Conservation (phyloP, 2,113 vertebrate species). For the Clarias macrocephalus region DNA sequence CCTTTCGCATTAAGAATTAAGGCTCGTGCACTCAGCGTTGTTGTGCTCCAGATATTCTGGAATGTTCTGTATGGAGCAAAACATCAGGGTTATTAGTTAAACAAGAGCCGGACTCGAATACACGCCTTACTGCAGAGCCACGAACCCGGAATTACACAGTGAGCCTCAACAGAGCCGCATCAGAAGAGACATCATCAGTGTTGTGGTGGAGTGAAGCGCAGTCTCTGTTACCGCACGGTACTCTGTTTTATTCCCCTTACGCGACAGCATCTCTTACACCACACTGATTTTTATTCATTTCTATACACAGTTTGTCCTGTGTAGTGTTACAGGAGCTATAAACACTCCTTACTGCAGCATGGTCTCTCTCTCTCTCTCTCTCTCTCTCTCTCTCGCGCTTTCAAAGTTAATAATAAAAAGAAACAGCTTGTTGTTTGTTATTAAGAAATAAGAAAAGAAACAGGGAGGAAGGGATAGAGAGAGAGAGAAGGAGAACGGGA, state of each 20-base stretch:
- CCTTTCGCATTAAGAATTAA: conserved; percentile 54
- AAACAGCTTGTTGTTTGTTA: too few relatives aligned
- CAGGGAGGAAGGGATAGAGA: too few relatives aligned
- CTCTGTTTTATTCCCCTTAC: background rate
- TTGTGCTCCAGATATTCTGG: conserved; percentile 16
- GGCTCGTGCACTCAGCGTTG: conserved; percentile 17
- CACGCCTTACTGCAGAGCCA: too few relatives aligned
- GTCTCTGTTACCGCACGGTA: background rate
- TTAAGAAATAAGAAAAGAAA: background rate
- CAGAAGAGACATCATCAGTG: too few relatives aligned
- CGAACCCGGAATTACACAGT: too few relatives aligned
- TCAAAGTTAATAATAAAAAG: background rate
- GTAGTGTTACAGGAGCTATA: background rate
- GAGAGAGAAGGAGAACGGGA: too few relatives aligned
- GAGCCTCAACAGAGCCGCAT: too few relatives aligned
- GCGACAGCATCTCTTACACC: background rate
- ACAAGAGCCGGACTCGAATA: background rate
- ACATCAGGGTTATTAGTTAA: background rate
- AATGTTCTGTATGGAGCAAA: background rate
- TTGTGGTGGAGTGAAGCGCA: background rate
- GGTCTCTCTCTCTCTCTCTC: background rate
- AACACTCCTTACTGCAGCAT: background rate
- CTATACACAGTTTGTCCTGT: background rate
- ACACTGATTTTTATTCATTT: background rate
- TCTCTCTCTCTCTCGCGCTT: background rate